phyloP scores from a whole-genome alignment of 2,113 vertebrate species.

The Callospermophilus lateralis region DNA sequence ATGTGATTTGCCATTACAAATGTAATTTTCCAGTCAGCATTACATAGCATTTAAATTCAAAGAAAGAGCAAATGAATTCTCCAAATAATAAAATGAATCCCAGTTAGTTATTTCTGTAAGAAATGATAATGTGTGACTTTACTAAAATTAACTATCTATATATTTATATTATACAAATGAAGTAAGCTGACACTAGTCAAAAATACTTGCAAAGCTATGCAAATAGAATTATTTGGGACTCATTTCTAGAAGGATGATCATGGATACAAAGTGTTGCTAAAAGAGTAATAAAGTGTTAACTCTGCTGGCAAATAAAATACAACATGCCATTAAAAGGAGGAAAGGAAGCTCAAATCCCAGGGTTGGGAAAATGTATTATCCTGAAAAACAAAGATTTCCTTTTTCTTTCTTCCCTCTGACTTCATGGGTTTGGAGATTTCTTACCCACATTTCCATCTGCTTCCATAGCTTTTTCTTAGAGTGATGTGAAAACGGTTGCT shows the following conservation, averaged over 20 bases:
- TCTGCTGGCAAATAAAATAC: neutral
- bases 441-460: neutral
- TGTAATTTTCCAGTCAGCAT: neutral
- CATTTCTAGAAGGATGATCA: neutral
- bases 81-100: neutral
- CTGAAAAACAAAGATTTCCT: neutral
- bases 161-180: neutral
- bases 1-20: neutral
- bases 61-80: neutral
- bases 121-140: no score
- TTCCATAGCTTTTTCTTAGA: neutral
- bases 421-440: neutral
- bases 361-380: neutral
- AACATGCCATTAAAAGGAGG: neutral
- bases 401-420: neutral
- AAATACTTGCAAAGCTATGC: neutral
- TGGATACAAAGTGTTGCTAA: neutral
- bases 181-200: neutral
- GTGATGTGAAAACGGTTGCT: neutral
- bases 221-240: neutral
- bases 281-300: neutral
- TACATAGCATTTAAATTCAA: neutral
- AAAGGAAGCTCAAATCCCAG: neutral
- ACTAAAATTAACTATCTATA: neutral
- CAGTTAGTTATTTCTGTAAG: neutral